Evolutionary conservation across 2,797 vertebrate genomes (phyloP), one percentile per base, ranked within the genome.

Genomic region (Myotis myotis): DNA sequence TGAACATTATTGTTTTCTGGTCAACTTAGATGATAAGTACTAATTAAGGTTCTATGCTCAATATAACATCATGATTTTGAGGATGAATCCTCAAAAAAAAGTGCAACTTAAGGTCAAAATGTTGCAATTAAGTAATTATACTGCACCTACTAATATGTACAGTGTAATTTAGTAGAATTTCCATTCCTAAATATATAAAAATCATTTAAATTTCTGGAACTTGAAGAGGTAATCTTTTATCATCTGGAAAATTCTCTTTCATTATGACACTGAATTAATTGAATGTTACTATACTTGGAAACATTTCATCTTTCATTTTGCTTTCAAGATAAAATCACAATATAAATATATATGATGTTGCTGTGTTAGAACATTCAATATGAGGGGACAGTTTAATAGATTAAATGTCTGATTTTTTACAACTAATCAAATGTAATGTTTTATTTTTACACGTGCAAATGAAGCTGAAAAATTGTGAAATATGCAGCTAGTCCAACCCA

Each of bases 121-220:
- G 23, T 64, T 82, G 44, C 23, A 83, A 28, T 84, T 70, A 94
- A 86, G 44, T 68, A 81, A 51, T 72, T 28, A 12, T 82, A 8
- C 89, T 81, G n/a, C 55, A 81, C 89, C 38, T 60, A 68, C 33
- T 78, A 91, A 89, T 33, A 92, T 47, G 70, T 15, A 3, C 28
- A 62, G 41, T 41, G 13, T 7, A 51, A 92, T 47, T 95, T 36
- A 44, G 19, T 85, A 75, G 87, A 74, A 53, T 53, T 44, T 75
- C 72, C 44, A 76, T 87, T 93, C 12, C n/a, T 80, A 76, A 85
- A n/a, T 92, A 93, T 41, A 62, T 57, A 60, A 68, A 91, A 95
- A 28, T 78, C 71, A 70, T 84, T 94, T 68, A 30, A 57, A 92
- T 30, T 90, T 87, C 23, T 88, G 19, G 44, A 85, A 88, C 30